Percentiles rank a stretch among this genome's conserved stretches.
These are phyloP conservation scores for Troides helena DNA, from an alignment of 2,888 invertebrate genomes.

Conservation along the genomic window DNA sequence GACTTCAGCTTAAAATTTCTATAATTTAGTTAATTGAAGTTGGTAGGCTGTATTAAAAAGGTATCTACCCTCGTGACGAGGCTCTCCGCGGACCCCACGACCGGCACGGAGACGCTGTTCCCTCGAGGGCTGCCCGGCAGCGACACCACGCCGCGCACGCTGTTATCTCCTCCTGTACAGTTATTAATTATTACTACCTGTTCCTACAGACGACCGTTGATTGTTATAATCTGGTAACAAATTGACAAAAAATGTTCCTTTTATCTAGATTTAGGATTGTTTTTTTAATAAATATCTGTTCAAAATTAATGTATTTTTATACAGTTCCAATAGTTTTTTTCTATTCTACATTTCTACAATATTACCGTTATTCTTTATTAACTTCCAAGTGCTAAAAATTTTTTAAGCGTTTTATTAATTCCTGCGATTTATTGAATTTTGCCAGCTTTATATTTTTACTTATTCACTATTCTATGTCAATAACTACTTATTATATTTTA, in stretches of 20 bases:
- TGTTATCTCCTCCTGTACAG: slow-evolving; percentile 62
- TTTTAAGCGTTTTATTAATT: neutral
- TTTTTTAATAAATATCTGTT: neutral
- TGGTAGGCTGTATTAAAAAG: neutral
- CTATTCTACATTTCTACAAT: neutral
- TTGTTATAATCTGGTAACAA: neutral
- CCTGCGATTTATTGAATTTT: neutral
- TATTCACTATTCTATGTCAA: slow-evolving; percentile 1
- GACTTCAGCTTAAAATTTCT: too few species aligned
- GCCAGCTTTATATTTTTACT: neutral
- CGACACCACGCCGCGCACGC: slow-evolving; percentile 68
- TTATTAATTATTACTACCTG: neutral
- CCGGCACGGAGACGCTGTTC: slow-evolving; percentile 82
- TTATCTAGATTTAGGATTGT: neutral
- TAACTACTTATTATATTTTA: slow-evolving; percentile 7
- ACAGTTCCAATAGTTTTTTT: neutral
- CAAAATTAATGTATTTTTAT: neutral
- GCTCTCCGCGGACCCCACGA: slow-evolving; percentile 96
- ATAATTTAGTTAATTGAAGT: too few species aligned
- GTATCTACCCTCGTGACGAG: slow-evolving; percentile 92
- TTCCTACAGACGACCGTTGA: neutral
- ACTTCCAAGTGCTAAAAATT: neutral
- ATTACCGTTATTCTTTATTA: neutral
- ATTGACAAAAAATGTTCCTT: neutral
- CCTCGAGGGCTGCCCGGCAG: slow-evolving; percentile 70